Evolutionary conservation across 2,888 invertebrate species (phyloP), one percentile per base, ranked within the genome.

Genomic region (Bursaphelenchus okinawaensis): DNA sequence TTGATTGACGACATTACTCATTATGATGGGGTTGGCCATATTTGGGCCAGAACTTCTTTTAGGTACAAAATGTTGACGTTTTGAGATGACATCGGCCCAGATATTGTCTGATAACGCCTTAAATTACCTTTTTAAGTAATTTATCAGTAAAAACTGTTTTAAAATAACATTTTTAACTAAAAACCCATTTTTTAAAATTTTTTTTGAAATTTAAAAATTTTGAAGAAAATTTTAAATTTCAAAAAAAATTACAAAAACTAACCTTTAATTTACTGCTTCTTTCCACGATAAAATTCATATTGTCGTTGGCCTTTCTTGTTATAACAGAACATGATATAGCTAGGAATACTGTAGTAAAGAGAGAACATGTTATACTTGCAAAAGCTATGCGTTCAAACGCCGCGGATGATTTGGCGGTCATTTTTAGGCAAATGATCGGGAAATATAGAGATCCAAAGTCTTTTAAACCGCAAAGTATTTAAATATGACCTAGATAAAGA

Each of bases 211-310:
- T n/a, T n/a, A n/a, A n/a, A n/a, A n/a, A n/a, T n/a, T n/a, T n/a
- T n/a, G n/a, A n/a, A n/a, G n/a, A n/a, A n/a, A 52, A 52, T 52
- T 20, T 19, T 22, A 22, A n/a, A 52, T 52, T 20, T 7, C 54
- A 20, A 52, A 12, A 22, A n/a, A n/a, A n/a, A n/a, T 20, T 52
- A n/a, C n/a, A n/a, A 7, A 19, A 24, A 59, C 52, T 26, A 12
- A 59, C 60, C 28, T 50, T 31, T 4, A 59, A 59, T 20, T 59
- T 59, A 4, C 22, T 50, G 50, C 19, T 55, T 20, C 27, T 50
- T 19, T 20, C 19, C 20, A 23, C 1, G 28, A 24, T 29, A 6
- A 20, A 23, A 4, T 4, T 1, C 7, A 19, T 12, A 23, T 40
- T 23, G 3, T 59, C 60, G 16, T 22, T 27, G 7, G 60, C 27